Base-by-base conservation (phyloP, 2,797 vertebrate species). In the Chelmon rostratus region DNA sequence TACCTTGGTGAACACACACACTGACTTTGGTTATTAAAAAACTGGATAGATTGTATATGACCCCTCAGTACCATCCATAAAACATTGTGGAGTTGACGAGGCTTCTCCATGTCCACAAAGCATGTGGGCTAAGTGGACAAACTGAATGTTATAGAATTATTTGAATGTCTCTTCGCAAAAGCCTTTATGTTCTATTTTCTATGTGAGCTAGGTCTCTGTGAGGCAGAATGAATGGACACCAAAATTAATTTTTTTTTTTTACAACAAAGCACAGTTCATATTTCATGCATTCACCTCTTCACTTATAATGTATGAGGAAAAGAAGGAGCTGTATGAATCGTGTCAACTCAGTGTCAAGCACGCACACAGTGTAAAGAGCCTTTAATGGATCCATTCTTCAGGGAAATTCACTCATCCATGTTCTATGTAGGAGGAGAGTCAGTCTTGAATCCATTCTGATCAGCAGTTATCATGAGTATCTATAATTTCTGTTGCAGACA, bases 361-460 rank as follows among this genome's bases (percentile, higher is more conserved):
- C 16, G 0, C 21, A 40, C 59, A 11, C 23, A 33, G 15, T 33
- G 33, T 52, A 33, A 54, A 4, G 8, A 64, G 18, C 13, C 33
- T 71, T 58, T 72, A 58, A 66, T 73, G 40, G 11, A 65, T 37
- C 13, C 23, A 40, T 46, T 16, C 21, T 49, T 47, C 3, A 49
- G 33, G 52, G 47, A 46, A 65, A 53, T 68, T 19, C 38, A 54
- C 12, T 76, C 35, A 50, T 56, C 31, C 50, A 18, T 21, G 6
- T 44, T 15, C n/a, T 49, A 23, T 46, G 23, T 38, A 31, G 3
- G 21, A 5, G 16, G 2, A 1, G 21, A 8, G 23, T 16, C 23
- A 40, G 23, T 40, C 21, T 58, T 18, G 6, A 18, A 67, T 28
- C 2, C 3, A 50, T 50, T 52, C 21, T 28, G 37, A 38, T 49